Evolutionary conservation across 1,140 invertebrate species (phyloP), one percentile per base, ranked within the genome.

Genomic region (Neocloeon triangulifer): DNA sequence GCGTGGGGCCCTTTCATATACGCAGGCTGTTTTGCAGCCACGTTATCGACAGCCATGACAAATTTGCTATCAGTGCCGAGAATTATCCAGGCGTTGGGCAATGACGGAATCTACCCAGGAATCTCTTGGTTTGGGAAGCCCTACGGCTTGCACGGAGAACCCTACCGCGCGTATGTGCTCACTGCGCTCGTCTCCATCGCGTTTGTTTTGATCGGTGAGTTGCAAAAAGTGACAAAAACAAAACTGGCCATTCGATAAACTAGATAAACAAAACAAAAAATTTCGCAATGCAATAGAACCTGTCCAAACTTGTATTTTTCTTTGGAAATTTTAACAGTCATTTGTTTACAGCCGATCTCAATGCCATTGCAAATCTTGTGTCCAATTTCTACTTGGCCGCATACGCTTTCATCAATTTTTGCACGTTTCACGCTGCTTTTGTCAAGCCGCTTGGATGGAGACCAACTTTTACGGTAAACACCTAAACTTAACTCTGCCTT

Each of bases 331-430:
- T n/a, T n/a, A n/a, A n/a, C n/a, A n/a, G n/a, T n/a, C n/a, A n/a
- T n/a, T n/a, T n/a, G n/a, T n/a, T n/a, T n/a, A n/a, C 56, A 80
- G 78, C 71, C 21, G 65, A 86, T 47, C 51, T 86, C 32, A 94
- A 97, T 53, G 64, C 68, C 3, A 91, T 95, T 39, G 88, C 89
- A 15, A 82, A 82, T 2, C 57, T 96, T 30, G 92, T 95, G 39
- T 91, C 88, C 13, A 95, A 89, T 50, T 94, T 95, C 52, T 96
- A 94, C 52, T 59, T 95, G 48, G 88, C 88, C 17, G 80, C 86
- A 4, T 96, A 95, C 48, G 84, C 84, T 15, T 64, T 96, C 20
- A 89, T 95, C 45, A 95, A 95, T 56, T 94, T 89, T 55, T 89
- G 86, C 45, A 91, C 86, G 25, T 95, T 96, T 58, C 79, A 88